A percentile compares a stretch with the other conserved stretches of the same genome.
These are phyloP conservation scores for Archilochus colubris DNA, from an alignment of 2,113 vertebrate genomes.

Conservation along the genomic window DNA sequence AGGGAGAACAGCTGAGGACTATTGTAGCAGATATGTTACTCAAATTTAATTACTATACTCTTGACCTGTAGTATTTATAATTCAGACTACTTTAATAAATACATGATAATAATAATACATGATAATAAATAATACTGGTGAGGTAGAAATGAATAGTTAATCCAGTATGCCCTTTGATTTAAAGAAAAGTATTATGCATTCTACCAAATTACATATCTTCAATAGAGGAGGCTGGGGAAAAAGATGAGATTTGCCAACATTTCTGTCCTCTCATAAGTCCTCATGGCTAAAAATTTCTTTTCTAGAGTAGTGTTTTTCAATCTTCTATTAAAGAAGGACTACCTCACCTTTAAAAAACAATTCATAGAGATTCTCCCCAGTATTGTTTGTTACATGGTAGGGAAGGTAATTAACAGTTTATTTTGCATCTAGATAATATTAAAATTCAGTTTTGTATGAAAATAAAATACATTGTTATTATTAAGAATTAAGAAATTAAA, in stretches of 20 bases:
- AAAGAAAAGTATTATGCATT: background rate
- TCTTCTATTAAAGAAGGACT: background rate
- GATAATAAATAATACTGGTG: constrained; percentile 9
- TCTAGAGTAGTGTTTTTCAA: background rate
- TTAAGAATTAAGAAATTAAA: background rate
- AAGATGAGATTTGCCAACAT: background rate
- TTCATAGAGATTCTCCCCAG: background rate
- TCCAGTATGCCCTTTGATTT: constrained; percentile 12
- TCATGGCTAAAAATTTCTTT: background rate
- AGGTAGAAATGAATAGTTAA: constrained; percentile 19
- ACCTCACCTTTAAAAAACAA: background rate
- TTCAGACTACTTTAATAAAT: constrained; percentile 47
- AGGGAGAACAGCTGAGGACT: background rate
- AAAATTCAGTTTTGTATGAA: background rate
- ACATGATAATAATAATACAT: too few species aligned
- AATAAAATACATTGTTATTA: background rate
- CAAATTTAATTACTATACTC: constrained; percentile 48
- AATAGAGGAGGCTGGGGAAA: background rate
- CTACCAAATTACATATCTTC: background rate
- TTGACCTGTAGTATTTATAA: background rate
- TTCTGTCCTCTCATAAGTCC: background rate
- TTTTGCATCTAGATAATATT: background rate
- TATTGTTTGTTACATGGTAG: background rate
- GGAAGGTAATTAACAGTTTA: background rate
- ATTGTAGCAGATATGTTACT: constrained; percentile 7